Percentiles rank a stretch among this genome's conserved stretches.
These are phyloP conservation scores for Gouania willdenowi DNA, from an alignment of 2,797 vertebrate genomes.

Conservation along the genomic window DNA sequence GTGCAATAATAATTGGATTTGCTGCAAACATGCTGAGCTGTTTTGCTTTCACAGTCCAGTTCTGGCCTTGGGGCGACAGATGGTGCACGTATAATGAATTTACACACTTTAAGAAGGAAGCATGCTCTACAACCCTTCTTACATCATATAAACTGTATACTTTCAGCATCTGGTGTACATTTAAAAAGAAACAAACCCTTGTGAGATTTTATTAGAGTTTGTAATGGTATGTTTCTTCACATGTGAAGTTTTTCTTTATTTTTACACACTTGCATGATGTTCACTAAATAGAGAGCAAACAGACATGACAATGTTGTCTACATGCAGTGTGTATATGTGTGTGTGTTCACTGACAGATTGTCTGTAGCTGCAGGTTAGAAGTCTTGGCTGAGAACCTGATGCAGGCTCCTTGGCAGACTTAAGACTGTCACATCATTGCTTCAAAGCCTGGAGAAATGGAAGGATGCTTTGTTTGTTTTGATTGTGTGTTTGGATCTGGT, in stretches of 20 bases:
- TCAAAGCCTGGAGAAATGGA: slow-evolving; percentile 39
- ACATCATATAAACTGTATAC: slow-evolving; percentile 18
- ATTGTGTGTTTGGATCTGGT: slow-evolving; percentile 6
- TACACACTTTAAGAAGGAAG: slow-evolving; percentile 53
- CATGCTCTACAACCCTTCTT: slow-evolving; percentile 12
- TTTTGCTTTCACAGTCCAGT: slow-evolving; percentile 77
- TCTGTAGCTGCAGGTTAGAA: slow-evolving; percentile 74
- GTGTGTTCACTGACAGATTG: slow-evolving; percentile 50
- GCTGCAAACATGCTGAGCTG: slow-evolving; percentile 86
- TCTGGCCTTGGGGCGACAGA: slow-evolving; percentile 73
- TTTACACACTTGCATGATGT: too few species aligned
- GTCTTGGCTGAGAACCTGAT: slow-evolving; percentile 54
- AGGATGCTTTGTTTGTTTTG: slow-evolving; percentile 17
- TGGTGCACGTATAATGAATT: slow-evolving; percentile 68
- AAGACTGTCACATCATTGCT: slow-evolving; percentile 66
- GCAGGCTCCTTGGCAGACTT: slow-evolving; percentile 60
- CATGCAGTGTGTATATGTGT: not conserved
- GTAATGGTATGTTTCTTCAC: not conserved
- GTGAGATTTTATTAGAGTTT: slow-evolving; percentile 47
- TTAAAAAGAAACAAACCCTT: slow-evolving; percentile 40
- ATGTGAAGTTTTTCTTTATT: too few species aligned
- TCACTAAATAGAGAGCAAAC: slow-evolving; percentile 5
- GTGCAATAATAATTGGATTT: slow-evolving; percentile 86
- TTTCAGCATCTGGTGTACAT: too few species aligned
- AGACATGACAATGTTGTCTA: too few species aligned